Conservation (phyloP, 1,140 invertebrate species). For the Laupala kohalensis region DNA sequence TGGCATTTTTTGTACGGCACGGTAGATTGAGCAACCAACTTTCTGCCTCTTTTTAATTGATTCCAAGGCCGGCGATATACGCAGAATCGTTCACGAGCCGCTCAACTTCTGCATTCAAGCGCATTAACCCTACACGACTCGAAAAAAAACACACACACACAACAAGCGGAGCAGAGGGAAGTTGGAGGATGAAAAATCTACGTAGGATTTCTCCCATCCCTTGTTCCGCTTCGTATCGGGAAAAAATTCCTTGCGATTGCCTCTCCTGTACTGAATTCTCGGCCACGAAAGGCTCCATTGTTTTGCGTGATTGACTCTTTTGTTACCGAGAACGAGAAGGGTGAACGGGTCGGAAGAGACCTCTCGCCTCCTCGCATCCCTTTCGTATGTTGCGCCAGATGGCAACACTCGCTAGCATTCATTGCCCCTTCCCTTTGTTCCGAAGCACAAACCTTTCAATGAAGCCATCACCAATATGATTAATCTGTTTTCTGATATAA, state of each 20-base stretch:
- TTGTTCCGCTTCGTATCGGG: background rate
- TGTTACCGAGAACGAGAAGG: background rate
- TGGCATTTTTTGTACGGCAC: background rate
- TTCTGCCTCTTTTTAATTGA: background rate
- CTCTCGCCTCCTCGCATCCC: background rate
- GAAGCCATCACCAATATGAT: too few relatives aligned
- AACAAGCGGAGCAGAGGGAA: background rate
- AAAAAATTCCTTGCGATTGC: background rate
- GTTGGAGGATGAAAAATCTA: background rate
- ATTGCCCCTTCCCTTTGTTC: too few relatives aligned
- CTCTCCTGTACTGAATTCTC: background rate
- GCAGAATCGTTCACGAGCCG: background rate
- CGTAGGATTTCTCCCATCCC: background rate
- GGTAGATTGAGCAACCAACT: background rate
- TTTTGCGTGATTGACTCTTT: background rate
- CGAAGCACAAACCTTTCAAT: too few relatives aligned
- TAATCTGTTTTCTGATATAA: too few relatives aligned
- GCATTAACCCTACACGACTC: background rate
- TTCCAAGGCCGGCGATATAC: background rate
- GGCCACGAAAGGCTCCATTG: background rate
- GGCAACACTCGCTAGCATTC: background rate
- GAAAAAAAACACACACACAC: too few relatives aligned
- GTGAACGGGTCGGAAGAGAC: background rate
- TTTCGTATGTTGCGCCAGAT: too few relatives aligned
- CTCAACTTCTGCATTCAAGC: background rate